Percentiles rank a stretch among this genome's conserved stretches.
phyloP scores from a whole-genome alignment of 2,888 invertebrate genomes.

The Scelioninae gen. 2 region DNA sequence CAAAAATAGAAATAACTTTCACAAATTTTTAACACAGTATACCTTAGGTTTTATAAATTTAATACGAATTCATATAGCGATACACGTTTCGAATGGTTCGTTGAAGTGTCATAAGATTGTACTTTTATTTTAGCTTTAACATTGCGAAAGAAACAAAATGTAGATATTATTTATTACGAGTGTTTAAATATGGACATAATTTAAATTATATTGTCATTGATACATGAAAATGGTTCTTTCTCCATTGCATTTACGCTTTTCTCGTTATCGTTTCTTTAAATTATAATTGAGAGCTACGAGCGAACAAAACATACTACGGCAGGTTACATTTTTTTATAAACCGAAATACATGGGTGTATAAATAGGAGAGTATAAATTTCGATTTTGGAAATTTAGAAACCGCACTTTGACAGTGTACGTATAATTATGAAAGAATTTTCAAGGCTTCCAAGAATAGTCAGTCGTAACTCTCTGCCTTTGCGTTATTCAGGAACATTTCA shows the following conservation, averaged over 20 bases:
- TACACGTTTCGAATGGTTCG: constrained; percentile 49
- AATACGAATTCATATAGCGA: constrained; percentile 27
- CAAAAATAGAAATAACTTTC: constrained; percentile 11
- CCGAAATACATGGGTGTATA: constrained; percentile 22
- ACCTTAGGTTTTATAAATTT: constrained; percentile 26
- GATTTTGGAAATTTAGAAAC: constrained; percentile 31
- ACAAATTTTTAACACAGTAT: constrained; percentile 30
- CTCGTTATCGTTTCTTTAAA: constrained; percentile 4
- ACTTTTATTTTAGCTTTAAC: constrained; percentile 45
- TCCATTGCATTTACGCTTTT: constrained; percentile 13
- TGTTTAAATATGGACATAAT: not conserved
- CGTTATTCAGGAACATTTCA: constrained; percentile 59
- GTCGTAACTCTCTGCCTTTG: constrained; percentile 58
- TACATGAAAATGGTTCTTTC: not conserved
- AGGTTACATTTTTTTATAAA: constrained; percentile 33
- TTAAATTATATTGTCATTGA: not conserved
- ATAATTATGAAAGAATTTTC: constrained; percentile 45
- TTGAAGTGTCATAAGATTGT: constrained; percentile 30
- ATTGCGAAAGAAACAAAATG: constrained; percentile 4
- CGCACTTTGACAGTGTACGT: constrained; percentile 39
- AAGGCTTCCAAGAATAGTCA: constrained; percentile 60
- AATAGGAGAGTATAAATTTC: constrained; percentile 35
- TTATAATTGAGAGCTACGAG: not conserved
- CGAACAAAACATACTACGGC: constrained; percentile 15
- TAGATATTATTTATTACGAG: not conserved